Base-by-base conservation (phyloP, 2,113 vertebrate species). In the Lepisosteus oculatus region DNA sequence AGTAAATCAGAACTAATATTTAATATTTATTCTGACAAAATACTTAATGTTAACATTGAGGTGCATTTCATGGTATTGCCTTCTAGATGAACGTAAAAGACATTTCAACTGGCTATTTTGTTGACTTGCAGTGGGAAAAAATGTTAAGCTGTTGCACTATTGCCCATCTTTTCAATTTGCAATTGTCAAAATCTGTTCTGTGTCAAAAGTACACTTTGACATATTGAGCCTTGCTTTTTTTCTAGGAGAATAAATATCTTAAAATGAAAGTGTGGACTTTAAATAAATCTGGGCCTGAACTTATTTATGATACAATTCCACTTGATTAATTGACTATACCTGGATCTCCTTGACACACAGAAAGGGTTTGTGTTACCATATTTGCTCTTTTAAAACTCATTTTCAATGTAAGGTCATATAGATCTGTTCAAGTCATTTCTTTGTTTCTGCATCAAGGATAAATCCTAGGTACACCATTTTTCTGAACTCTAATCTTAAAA, bases 401-500 rank as follows among this genome's bases (percentile, higher is more conserved):
- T 70, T 70, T 61, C 55, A 56, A 59, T 43, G 44, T 55, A 70
- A 70, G 68, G 68, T 70, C 68, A 61, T 43, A 70, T 29, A 44
- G 56, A 70, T 70, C n/a, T 56, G 41, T 70, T 65, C 29, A 65
- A 65, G 68, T 54, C 44, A 67, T 67, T 45, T 17, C 65, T 29
- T 69, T 47, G 12, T 51, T 54, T 55, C 68, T 70, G 29, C n/a
- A 70, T 70, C 68, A 59, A 70, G 68, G 55, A 57, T 43, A 61
- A 43, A 61, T 70, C 42, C 68, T 14, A n/a, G 9, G 62, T 29
- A 41, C 62, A 42, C 62, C 15, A 65, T 65, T 79, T 70, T 70
- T 57, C 29, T 15, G 56, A 67, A 61, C 44, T 17, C 29, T 73
- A 75, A 72, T 84, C 71, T 76, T 78, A 80, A 3, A 64, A 79